A percentile compares a stretch with the other conserved stretches of the same genome.
Evolutionary conservation across 2,888 invertebrate species (phyloP).

Genomic region (Ophraella communa): DNA sequence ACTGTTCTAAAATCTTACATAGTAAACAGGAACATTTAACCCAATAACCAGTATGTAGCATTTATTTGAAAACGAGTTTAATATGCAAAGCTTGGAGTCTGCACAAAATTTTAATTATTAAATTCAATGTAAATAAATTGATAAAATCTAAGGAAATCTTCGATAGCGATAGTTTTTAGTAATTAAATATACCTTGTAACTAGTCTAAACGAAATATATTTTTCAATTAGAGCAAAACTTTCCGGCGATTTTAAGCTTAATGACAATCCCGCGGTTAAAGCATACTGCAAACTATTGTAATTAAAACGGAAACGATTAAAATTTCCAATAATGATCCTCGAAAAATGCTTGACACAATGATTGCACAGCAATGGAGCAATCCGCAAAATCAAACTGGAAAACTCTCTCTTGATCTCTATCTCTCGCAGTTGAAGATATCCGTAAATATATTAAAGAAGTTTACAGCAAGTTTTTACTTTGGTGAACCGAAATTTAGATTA

Average conservation of each 20-base stretch:
- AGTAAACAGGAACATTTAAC: background rate
- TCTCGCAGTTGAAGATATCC: slow-evolving; percentile 22
- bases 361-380: slow-evolving; percentile 27
- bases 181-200: background rate
- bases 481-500: slow-evolving; percentile 28
- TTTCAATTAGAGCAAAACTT: slow-evolving; percentile 25
- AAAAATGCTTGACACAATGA: slow-evolving; percentile 38
- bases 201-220: background rate
- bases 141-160: background rate
- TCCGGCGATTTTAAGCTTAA: slow-evolving; percentile 7
- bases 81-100: background rate
- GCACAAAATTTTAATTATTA: background rate
- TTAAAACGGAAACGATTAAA: slow-evolving; percentile 44
- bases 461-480: slow-evolving; percentile 38
- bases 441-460: slow-evolving; percentile 42
- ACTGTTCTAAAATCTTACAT: background rate
- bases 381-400: slow-evolving; percentile 23
- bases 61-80: background rate
- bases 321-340: slow-evolving; percentile 41
- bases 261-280: slow-evolving; percentile 29
- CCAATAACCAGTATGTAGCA: background rate
- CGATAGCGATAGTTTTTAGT: background rate
- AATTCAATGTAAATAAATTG: background rate
- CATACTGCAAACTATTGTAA: slow-evolving; percentile 39
- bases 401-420: no score